Percentiles rank a stretch among this genome's conserved stretches.
These are phyloP conservation scores for Peucedramus taeniatus DNA, from an alignment of 2,113 vertebrate genomes.

Conservation along the genomic window DNA sequence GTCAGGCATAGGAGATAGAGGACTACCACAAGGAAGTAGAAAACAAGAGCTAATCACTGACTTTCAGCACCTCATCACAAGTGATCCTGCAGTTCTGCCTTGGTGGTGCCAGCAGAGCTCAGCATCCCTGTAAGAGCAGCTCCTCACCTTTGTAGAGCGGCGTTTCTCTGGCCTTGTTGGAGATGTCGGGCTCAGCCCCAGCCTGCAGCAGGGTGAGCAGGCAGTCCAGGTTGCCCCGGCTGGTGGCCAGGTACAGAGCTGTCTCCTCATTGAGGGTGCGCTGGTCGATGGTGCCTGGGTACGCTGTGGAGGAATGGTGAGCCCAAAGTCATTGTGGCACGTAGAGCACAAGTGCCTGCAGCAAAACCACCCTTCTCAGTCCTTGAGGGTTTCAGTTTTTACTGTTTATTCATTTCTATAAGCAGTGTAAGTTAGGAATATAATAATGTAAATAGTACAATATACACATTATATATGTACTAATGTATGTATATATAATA, in stretches of 20 bases:
- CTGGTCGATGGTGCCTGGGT: constrained; percentile 81
- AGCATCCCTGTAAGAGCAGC: not conserved
- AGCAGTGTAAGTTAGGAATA: not conserved
- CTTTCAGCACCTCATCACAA: not conserved
- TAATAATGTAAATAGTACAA: too few relatives aligned
- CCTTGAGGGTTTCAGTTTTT: not conserved
- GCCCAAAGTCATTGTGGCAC: not conserved
- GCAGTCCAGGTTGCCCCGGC: constrained; percentile 72
- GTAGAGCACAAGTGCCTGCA: not conserved
- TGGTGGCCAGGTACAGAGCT: constrained; percentile 79
- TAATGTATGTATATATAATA: not conserved
- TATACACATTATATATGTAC: too few relatives aligned
- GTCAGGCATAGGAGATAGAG: not conserved
- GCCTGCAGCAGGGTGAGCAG: constrained; percentile 77
- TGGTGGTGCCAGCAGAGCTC: not conserved
- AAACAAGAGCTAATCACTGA: not conserved
- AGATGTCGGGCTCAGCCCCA: constrained; percentile 82
- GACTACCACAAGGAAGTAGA: not conserved
- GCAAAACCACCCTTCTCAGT: not conserved
- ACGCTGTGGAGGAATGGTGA: constrained; percentile 62
- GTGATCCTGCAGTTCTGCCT: not conserved
- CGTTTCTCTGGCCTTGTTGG: constrained; percentile 83
- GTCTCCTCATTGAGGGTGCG: constrained; percentile 82
- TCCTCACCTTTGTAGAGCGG: constrained; percentile 87
- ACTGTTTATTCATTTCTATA: not conserved